Conservation (phyloP, 2,797 vertebrate genomes). For the Chaetodon trifasciatus region DNA sequence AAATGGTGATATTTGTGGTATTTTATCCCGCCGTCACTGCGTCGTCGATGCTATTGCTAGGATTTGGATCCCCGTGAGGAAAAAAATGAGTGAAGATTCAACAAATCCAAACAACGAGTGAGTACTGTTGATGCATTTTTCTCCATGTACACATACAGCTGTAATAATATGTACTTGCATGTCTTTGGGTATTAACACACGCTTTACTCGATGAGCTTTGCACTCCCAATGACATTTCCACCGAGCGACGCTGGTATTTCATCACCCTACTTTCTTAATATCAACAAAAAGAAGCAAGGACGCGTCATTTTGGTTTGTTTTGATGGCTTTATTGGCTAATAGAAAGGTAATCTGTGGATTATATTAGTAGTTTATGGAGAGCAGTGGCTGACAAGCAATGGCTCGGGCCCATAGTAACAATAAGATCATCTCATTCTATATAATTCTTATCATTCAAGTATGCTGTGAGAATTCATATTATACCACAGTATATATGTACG, state of each 20-base stretch:
- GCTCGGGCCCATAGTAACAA: constrained; percentile 15
- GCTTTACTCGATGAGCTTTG: constrained; percentile 10
- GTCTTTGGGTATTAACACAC: constrained; percentile 26
- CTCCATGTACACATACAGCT: not conserved
- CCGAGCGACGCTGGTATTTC: constrained; percentile 44
- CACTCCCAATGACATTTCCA: constrained; percentile 58
- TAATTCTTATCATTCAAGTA: no score
- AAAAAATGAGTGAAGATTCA: constrained; percentile 99
- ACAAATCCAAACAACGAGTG: constrained; percentile 98
- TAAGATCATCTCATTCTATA: not conserved
- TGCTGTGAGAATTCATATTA: not conserved
- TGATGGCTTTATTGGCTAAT: not conserved
- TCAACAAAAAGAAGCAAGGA: constrained; percentile 1
- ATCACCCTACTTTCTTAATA: constrained; percentile 39
- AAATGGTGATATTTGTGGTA: constrained; percentile 94
- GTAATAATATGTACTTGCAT: not conserved
- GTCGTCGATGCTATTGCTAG: constrained; percentile 90
- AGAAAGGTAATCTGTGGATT: not conserved
- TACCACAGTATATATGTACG: not conserved
- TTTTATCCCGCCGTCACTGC: constrained; percentile 92
- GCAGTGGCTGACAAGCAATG: constrained; percentile 1
- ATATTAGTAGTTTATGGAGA: not conserved
- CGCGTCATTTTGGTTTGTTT: not conserved
- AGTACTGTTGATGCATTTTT: constrained; percentile 72
- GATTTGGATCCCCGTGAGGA: constrained; percentile 93